Conservation (phyloP, 1,140 invertebrate species). For the Stegodyphus mimosarum region DNA sequence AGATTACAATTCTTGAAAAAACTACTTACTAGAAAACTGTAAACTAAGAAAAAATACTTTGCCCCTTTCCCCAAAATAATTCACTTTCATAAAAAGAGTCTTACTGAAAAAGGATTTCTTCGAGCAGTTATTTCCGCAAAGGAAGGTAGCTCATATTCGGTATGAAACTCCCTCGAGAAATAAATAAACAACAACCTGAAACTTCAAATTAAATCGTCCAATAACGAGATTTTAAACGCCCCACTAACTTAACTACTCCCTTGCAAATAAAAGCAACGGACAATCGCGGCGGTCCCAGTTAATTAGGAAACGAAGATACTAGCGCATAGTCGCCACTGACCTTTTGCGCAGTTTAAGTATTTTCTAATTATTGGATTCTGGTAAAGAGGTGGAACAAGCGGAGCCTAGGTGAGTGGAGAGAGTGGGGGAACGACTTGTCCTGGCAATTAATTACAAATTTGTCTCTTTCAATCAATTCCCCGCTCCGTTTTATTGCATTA, state of each 20-base stretch:
- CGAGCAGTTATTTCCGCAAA: too few species aligned
- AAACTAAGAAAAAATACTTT: too few species aligned
- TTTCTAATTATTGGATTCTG: conserved; percentile 36
- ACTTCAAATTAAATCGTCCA: conserved; percentile 8
- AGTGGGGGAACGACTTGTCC: too few species aligned
- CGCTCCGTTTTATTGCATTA: background rate
- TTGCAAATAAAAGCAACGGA: conserved; percentile 18
- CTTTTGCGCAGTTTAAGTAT: background rate
- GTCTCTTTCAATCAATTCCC: conserved; percentile 2
- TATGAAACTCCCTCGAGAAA: too few species aligned
- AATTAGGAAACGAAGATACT: conserved; percentile 13
- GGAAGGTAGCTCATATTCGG: too few species aligned
- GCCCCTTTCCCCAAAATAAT: too few species aligned
- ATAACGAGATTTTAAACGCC: conserved; percentile 43
- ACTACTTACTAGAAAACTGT: too few species aligned
- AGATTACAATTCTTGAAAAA: too few species aligned
- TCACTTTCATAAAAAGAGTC: too few species aligned
- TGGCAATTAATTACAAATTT: conserved; percentile 42
- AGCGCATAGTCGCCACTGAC: conserved; percentile 2
- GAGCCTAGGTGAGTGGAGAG: background rate
- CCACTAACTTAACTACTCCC: conserved; percentile 7
- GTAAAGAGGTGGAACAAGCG: conserved; percentile 15
- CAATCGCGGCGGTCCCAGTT: background rate
- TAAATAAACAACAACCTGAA: too few species aligned
- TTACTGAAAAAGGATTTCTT: too few species aligned